Percentiles rank a stretch among this genome's conserved stretches.
phyloP scores from a whole-genome alignment of 2,113 vertebrate species.

The Anoplopoma fimbria region DNA sequence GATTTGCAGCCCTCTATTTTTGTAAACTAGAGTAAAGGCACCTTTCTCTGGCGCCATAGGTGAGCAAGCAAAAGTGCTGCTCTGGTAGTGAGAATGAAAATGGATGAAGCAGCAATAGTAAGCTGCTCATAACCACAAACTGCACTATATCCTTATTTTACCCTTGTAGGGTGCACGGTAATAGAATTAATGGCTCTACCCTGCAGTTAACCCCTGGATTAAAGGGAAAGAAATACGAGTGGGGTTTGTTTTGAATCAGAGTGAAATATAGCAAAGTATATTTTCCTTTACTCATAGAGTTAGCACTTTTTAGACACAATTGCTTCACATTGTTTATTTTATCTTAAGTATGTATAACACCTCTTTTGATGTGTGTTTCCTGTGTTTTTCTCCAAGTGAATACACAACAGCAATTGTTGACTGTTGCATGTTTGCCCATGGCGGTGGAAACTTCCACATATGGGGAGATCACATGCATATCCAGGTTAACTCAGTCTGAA shows the following conservation, averaged over 20 bases:
- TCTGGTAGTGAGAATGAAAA: slow-evolving; percentile 18
- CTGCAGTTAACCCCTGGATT: not conserved
- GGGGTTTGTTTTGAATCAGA: not conserved
- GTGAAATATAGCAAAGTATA: not conserved
- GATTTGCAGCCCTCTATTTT: slow-evolving; percentile 51
- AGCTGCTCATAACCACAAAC: slow-evolving; percentile 28
- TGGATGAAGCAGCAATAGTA: slow-evolving; percentile 42
- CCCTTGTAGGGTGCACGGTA: not conserved
- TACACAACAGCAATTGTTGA: not conserved
- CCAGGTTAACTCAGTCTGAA: too few relatives aligned
- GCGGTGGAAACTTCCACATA: not conserved
- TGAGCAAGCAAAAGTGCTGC: slow-evolving; percentile 43
- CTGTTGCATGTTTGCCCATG: not conserved
- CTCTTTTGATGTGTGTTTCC: not conserved
- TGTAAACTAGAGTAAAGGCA: slow-evolving; percentile 30
- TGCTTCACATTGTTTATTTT: not conserved
- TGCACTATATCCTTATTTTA: slow-evolving; percentile 22
- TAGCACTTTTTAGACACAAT: not conserved
- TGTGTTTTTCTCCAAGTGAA: too few relatives aligned
- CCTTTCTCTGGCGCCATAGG: slow-evolving; percentile 31
- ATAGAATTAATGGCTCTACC: not conserved
- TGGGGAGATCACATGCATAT: too few relatives aligned
- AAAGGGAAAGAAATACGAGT: not conserved
- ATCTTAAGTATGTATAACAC: not conserved
- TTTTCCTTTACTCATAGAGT: not conserved